Percentiles rank a stretch among this genome's conserved stretches.
These are phyloP conservation scores for Psophia crepitans DNA, from an alignment of 2,113 vertebrate species.

Conservation along the genomic window DNA sequence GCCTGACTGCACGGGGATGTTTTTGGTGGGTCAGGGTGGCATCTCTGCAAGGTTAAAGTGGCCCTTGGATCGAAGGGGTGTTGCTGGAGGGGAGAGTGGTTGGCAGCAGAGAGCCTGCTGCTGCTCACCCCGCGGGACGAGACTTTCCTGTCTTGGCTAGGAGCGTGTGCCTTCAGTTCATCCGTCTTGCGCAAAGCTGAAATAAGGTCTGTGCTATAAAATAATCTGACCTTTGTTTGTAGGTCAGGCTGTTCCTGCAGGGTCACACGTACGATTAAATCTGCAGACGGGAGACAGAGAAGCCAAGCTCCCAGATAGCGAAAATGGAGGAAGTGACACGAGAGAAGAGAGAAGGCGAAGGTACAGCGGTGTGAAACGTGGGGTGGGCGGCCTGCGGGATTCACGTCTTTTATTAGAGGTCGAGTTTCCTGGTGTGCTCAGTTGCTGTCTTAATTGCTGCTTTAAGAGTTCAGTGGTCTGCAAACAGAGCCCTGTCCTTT, in stretches of 20 bases:
- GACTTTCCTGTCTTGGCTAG: background rate
- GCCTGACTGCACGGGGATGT: rapidly evolving
- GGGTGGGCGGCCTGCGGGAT: background rate
- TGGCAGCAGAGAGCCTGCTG: rapidly evolving
- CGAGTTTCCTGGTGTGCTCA: background rate
- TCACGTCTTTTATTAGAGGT: background rate
- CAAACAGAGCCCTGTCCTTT: background rate
- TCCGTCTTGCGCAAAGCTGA: background rate
- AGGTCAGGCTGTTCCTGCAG: constrained; percentile 88
- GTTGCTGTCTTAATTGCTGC: background rate
- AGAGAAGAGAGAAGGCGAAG: constrained; percentile 74
- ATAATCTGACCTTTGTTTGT: background rate
- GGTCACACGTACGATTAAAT: constrained; percentile 88
- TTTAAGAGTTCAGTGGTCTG: background rate
- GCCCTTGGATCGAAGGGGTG: background rate
- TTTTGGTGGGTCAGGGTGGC: background rate
- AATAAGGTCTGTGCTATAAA: background rate
- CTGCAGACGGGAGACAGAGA: constrained; percentile 90
- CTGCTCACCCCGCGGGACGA: rapidly evolving
- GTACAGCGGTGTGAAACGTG: constrained; percentile 43
- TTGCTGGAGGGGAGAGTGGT: background rate
- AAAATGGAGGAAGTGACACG: constrained; percentile 61
- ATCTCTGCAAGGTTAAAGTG: background rate
- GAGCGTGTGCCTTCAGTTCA: rapidly evolving
- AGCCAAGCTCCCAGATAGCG: constrained; percentile 72